Evolutionary conservation across 2,888 invertebrate genomes (phyloP).

Genomic region (Cephus runcator): DNA sequence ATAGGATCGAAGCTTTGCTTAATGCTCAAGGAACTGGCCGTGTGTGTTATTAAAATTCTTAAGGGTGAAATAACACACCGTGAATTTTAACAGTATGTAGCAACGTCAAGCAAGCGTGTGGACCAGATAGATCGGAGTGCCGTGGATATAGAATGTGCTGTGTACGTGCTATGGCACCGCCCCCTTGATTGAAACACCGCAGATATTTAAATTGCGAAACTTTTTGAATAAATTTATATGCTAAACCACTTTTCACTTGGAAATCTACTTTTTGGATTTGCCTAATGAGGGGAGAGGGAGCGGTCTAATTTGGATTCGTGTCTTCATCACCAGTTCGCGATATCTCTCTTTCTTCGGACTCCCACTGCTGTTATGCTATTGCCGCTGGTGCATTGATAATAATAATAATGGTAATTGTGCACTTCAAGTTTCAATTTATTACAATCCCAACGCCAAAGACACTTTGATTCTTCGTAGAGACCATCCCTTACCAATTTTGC

Average conservation of each 20-base stretch:
- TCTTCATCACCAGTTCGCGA: not conserved
- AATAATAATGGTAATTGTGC: not conserved
- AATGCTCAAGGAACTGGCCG: not conserved
- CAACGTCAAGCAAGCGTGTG: not conserved
- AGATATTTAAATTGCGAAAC: constrained; percentile 57
- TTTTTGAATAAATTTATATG: constrained; percentile 55
- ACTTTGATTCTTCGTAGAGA: not conserved
- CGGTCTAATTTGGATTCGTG: constrained; percentile 18
- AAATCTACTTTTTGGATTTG: constrained; percentile 38
- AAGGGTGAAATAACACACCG: not conserved
- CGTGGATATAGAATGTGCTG: not conserved
- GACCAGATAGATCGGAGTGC: not conserved
- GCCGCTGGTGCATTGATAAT: not conserved
- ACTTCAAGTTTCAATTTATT: not conserved
- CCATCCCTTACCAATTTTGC: not conserved
- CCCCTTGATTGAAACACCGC: constrained; percentile 53
- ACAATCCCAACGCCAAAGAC: not conserved
- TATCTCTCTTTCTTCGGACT: not conserved
- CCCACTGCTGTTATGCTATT: not conserved
- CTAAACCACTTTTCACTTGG: constrained; percentile 38
- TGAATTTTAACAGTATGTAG: not conserved
- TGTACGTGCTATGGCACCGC: constrained; percentile 20
- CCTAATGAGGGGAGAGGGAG: constrained; percentile 44
- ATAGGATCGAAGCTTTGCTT: constrained; percentile 24
- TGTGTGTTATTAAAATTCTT: not conserved